Percentiles rank a stretch among this genome's conserved stretches.
phyloP scores from a whole-genome alignment of 1,140 invertebrate species.

The Tetragonula clypearis region DNA sequence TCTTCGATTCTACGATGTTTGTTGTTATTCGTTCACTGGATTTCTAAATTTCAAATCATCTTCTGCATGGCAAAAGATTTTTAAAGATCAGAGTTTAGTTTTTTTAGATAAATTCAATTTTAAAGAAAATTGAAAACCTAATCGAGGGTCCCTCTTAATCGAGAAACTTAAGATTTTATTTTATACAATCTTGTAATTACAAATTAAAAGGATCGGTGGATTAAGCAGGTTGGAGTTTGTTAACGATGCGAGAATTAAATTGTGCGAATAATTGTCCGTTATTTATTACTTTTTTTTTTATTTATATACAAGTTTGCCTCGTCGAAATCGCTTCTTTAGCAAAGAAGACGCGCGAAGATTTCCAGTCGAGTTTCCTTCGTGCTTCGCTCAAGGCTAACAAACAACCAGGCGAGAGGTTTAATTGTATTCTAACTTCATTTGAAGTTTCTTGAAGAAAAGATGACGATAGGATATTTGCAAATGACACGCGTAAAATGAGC shows the following conservation, averaged over 20 bases:
- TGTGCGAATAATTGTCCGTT: constrained; percentile 16
- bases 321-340: not conserved
- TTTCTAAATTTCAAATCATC: too few relatives aligned
- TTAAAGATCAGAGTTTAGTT: too few relatives aligned
- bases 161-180: not conserved
- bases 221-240: not conserved
- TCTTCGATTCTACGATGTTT: too few relatives aligned
- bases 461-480: not conserved
- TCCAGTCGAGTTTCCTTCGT: not conserved
- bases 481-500: not conserved
- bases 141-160: not conserved
- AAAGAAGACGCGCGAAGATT: not conserved
- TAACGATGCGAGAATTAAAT: constrained; percentile 13
- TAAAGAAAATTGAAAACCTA: too few relatives aligned
- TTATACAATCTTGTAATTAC: not conserved
- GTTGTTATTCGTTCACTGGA: too few relatives aligned
- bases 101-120: too few relatives aligned
- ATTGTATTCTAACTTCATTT: constrained; percentile 35
- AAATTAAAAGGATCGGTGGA: not conserved
- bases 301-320: not conserved
- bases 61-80: too few relatives aligned
- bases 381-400: constrained; percentile 1
- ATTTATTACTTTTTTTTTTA: constrained; percentile 14
- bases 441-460: not conserved
- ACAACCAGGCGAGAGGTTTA: constrained; percentile 8